Base-by-base conservation (phyloP, 1,140 invertebrate genomes). In the Goniozus legneri region DNA sequence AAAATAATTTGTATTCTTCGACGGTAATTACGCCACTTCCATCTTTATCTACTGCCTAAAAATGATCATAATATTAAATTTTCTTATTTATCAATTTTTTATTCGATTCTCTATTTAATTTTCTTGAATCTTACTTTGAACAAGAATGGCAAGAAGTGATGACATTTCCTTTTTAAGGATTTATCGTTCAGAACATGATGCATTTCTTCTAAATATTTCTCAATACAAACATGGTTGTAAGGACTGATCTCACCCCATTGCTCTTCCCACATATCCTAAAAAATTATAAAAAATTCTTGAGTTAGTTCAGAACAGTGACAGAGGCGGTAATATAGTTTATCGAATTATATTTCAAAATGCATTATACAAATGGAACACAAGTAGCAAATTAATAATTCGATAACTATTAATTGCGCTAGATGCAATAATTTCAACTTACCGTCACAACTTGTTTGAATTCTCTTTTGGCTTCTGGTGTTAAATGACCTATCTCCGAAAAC, bases 1-100 rank as follows among this genome's bases (percentile, higher is more conserved):
- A 92, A 76, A 91, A 91, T 54, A 89, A 57, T 74, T 89, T 87
- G 69, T 86, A 91, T 77, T 92, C 88, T 64, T 85, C 80, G 46
- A 89, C 80, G 27, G 86, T 83, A 64, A 92, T 88, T 60, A 82
- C 82, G 7, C 88, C 88, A 52, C 82, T 84, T 50, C 81, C 80
- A 64, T 91, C 86, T 60, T 86, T 88, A 67, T 91, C 88, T 10
- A 91, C 85, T 48, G 87, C 87, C 88, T 90, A 64, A 8, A 74
- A n/a, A n/a, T n/a, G n/a, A n/a, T n/a, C n/a, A n/a, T n/a, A n/a
- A n/a, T n/a, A n/a, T n/a, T n/a, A n/a, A n/a, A n/a, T n/a, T n/a
- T n/a, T n/a, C n/a, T n/a, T n/a, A n/a, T n/a, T n/a, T n/a, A n/a
- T n/a, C n/a, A 21, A 44, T 15, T 52, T 30, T 15, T 22, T 46